These are phyloP conservation scores for Silurus lanzhouensis DNA, from an alignment of 2,797 vertebrate genomes.

Conservation along the genomic window DNA sequence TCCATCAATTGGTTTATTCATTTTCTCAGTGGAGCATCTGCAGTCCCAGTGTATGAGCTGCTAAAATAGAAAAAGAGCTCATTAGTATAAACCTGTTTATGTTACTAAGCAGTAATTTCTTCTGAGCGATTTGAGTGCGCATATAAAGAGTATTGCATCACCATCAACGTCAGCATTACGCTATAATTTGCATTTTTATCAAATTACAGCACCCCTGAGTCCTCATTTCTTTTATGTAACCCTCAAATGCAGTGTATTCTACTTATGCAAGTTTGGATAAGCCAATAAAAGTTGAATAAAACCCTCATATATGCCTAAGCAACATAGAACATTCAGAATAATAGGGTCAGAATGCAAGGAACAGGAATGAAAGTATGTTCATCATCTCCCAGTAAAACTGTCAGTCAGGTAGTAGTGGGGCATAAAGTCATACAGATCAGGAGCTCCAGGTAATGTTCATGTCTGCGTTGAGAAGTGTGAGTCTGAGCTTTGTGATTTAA, in stretches of 20 bases:
- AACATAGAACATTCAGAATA: neutral
- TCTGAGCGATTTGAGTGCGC: neutral
- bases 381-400: no score
- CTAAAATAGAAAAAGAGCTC: no score
- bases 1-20: neutral
- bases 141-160: neutral
- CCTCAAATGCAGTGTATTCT: neutral
- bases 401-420: no score
- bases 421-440: no score
- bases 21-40: no score
- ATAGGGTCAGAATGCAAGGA: neutral
- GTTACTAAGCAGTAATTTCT: neutral
- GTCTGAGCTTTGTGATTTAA: no score
- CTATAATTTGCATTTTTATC: neutral
- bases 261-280: neutral
- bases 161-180: neutral
- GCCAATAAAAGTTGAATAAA: neutral
- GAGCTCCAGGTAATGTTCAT: no score
- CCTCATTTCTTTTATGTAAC: neutral
- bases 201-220: neutral
- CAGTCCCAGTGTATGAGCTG: no score
- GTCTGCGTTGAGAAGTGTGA: no score
- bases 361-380: neutral
- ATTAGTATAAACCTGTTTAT: no score
- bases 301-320: neutral